Evolutionary conservation across 53 echinoderm and acorn worm species (phyloP).

Genomic region (Paracentrotus lividus): DNA sequence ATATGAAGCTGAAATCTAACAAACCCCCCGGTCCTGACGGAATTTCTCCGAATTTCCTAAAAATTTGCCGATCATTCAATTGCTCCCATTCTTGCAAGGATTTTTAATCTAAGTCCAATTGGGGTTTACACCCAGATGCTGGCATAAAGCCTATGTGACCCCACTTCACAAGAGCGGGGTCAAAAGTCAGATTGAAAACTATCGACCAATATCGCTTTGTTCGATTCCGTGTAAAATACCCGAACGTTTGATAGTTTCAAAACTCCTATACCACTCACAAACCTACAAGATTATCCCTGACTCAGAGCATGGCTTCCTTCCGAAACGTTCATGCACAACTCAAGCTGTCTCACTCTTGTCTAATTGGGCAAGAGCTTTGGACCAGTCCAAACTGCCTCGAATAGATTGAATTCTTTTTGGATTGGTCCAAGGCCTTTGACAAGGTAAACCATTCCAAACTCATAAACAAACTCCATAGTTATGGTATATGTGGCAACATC

Average conservation of each 20-base stretch:
- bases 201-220: conserved; percentile 2
- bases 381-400: background rate
- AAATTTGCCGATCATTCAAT: background rate
- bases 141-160: background rate
- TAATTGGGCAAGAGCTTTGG: background rate
- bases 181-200: background rate
- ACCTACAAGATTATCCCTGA: background rate
- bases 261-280: background rate
- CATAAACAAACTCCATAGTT: background rate
- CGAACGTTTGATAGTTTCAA: background rate
- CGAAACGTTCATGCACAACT: background rate
- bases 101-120: background rate
- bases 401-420: background rate
- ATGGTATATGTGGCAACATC: background rate
- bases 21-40: conserved; percentile 15
- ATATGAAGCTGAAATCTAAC: background rate
- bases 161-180: conserved; percentile 14
- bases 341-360: background rate
- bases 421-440: background rate
- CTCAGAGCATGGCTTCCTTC: too few species aligned
- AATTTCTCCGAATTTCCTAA: background rate
- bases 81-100: background rate
- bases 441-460: background rate
- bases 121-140: background rate
- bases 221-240: background rate